A percentile compares a stretch with the other conserved stretches of the same genome.
Conservation (phyloP, 1,140 invertebrate genomes). For the Cryptotermes secundus region DNA sequence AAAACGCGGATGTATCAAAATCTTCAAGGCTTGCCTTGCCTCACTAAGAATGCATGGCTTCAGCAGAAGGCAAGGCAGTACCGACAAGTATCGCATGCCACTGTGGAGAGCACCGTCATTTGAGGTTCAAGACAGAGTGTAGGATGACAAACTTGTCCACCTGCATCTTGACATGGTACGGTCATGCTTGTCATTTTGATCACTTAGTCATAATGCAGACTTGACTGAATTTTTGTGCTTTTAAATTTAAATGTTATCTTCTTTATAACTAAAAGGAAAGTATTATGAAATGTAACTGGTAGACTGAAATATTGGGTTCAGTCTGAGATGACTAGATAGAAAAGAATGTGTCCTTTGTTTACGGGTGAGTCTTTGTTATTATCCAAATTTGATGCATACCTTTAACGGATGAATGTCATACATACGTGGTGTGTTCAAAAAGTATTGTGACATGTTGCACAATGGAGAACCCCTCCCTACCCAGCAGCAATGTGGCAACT, state of each 20-base stretch:
- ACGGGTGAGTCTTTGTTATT: too few relatives aligned
- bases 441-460: too few relatives aligned
- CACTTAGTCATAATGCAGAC: neutral
- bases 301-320: neutral
- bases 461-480: too few relatives aligned
- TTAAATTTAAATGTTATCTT: neutral
- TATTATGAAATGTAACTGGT: neutral
- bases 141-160: neutral
- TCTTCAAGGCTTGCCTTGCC: constrained; percentile 35
- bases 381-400: too few relatives aligned
- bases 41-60: constrained; percentile 9
- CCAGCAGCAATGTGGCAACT: too few relatives aligned
- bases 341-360: neutral
- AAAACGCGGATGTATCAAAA: constrained; percentile 45
- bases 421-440: too few relatives aligned
- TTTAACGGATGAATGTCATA: too few relatives aligned
- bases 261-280: neutral
- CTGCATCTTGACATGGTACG: neutral
- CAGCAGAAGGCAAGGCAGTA: constrained; percentile 20
- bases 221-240: neutral
- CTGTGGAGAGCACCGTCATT: constrained; percentile 23
- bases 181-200: neutral
- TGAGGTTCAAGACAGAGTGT: constrained; percentile 10
- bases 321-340: neutral
- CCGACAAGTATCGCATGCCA: constrained; percentile 22